These are phyloP conservation scores for Stenoptilia bipunctidactyla DNA, from an alignment of 2,888 invertebrate species.

Conservation along the genomic window DNA sequence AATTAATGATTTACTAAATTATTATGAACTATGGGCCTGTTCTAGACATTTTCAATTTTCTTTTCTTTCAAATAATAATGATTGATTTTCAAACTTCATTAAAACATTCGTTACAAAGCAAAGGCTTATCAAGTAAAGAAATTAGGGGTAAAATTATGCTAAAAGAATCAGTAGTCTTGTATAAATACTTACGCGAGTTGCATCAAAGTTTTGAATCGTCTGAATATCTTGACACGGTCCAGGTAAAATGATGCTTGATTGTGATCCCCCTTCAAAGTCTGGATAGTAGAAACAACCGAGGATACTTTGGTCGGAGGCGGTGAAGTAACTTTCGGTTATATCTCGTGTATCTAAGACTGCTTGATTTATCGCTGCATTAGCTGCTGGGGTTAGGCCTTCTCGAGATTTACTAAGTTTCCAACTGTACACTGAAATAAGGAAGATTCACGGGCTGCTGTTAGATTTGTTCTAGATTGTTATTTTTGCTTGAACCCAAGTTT, in stretches of 20 bases:
- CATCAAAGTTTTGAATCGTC: slow-evolving; percentile 32
- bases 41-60: no score
- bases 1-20: no score
- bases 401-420: slow-evolving; percentile 44
- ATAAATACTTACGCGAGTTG: slow-evolving; percentile 32
- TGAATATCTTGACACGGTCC: slow-evolving; percentile 38
- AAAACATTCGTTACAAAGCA: no score
- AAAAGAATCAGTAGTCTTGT: no score
- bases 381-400: slow-evolving; percentile 25
- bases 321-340: slow-evolving; percentile 38
- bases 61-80: no score
- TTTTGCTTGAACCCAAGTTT: no score
- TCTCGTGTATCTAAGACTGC: slow-evolving; percentile 28
- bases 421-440: slow-evolving; percentile 46
- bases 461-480: no score
- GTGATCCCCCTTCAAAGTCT: slow-evolving; percentile 21
- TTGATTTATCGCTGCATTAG: slow-evolving; percentile 23
- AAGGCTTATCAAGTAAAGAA: no score
- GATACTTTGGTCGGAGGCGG: slow-evolving; percentile 30
- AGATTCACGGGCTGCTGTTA: no score
- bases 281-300: slow-evolving; percentile 51
- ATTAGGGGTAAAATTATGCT: no score
- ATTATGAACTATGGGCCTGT: no score
- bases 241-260: slow-evolving; percentile 28
- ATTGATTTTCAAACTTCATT: no score